Base-by-base conservation (phyloP, 2,113 vertebrate species). In the Petromus typicus region DNA sequence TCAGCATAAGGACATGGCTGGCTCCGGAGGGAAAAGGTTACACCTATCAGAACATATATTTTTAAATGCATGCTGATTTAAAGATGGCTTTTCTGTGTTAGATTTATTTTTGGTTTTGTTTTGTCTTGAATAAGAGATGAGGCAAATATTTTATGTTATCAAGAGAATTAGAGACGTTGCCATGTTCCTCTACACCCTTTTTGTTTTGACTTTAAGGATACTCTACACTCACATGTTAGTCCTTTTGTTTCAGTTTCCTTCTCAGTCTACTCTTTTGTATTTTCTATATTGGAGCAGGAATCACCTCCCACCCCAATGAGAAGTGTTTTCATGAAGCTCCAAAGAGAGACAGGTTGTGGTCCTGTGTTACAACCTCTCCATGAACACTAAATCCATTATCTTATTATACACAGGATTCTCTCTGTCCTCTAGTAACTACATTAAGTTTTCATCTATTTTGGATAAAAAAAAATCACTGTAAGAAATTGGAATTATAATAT, bases 81-180 rank as follows among this genome's bases (percentile, higher is more conserved):
- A 18, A 17, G 14, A 71, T 71, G 27, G 1, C 12, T 78, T 95
- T 48, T 51, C 32, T 80, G 20, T 69, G 12, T 57, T 75, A 89
- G 48, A 89, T 34, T 78, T 64, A 71, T 17, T 37, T 90, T 96
- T 93, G 34, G 59, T 89, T 91, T 83, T 69, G 34, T 51, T 73
- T 61, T 48, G 12, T n/a, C 84, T 91, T 90, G 66, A 92, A 92
- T 45, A 86, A 71, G 32, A 7, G n/a, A 34, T 18, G 17, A 90
- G 2, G 34, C 25, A 93, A 34, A 45, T 0, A 57, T 43, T 79
- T 94, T 85, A 54, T 25, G 27, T 40, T 76, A 57, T 7, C 11
- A 57, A 81, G 18, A 57, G 48, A 80, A 78, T n/a, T 81, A 91
- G 67, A 91, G 23, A 67, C 18, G 23, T 25, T 23, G 0, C 2